phyloP scores from a whole-genome alignment of 2,113 vertebrate genomes.

The Platysteira castanea region DNA sequence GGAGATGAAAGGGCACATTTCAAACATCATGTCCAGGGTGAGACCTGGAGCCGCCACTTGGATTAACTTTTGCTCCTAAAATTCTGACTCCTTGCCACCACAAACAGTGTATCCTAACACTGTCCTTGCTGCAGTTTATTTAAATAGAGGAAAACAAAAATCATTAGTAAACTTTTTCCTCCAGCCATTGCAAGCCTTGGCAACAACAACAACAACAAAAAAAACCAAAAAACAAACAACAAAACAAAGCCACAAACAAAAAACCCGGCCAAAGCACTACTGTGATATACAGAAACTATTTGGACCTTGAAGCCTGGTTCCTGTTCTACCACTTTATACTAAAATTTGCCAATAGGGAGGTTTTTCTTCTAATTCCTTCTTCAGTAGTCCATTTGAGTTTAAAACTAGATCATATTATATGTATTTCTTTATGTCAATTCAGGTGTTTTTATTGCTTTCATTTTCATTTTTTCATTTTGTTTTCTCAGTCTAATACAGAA shows the following conservation, averaged over 20 bases:
- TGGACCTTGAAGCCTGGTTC: neutral
- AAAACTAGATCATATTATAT: neutral
- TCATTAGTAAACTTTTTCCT: neutral
- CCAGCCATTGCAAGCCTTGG: neutral
- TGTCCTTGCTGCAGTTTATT: neutral
- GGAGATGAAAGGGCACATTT: neutral
- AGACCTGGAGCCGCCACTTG: neutral
- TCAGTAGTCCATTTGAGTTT: neutral
- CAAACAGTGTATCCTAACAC: neutral
- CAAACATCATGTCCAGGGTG: rapidly evolving
- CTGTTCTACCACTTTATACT: neutral
- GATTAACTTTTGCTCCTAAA: neutral
- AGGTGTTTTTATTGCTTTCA: neutral
- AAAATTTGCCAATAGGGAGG: neutral
- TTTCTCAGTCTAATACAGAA: neutral
- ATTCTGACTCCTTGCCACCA: neutral
- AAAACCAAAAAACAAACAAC: neutral
- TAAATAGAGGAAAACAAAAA: neutral
- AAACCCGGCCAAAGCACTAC: rapidly evolving
- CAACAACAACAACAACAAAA: too few relatives aligned
- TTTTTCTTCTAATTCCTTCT: neutral
- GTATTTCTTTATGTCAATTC: neutral
- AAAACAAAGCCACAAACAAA: neutral
- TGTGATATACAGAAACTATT: neutral
- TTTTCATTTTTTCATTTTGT: neutral